Base-by-base conservation (phyloP, 1,140 invertebrate genomes). In the Drosophila serrata region DNA sequence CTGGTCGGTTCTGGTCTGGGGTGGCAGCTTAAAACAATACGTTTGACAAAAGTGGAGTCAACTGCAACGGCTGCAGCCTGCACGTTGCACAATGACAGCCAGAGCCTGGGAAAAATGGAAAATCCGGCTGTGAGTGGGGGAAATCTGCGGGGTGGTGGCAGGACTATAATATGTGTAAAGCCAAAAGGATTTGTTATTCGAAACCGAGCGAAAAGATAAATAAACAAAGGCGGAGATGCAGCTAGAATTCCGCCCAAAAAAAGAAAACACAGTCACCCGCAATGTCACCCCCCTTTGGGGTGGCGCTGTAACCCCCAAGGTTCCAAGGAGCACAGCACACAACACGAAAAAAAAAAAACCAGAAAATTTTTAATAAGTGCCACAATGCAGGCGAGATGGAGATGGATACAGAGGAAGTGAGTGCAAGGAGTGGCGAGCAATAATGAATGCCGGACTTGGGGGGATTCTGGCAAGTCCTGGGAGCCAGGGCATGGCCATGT, bases 161-260 rank as follows among this genome's bases (percentile, higher is more conserved):
- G 40, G 79, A 77, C 77, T 72, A 91, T 91, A 91, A 91, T 91
- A 91, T 91, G 87, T 91, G 87, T 91, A 91, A 91, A 91, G 80
- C 88, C 87, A 91, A 91, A 91, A 91, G 82, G 87, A 91, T 91
- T 91, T 91, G 87, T 91, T 91, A 87, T 87, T 91, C 78, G 82
- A 91, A 91, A 87, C 87, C 82, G 76, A 91, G 88, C 82, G 82
- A 84, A 91, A 82, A 91, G 87, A 91, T 91, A 88, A 91, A 84
- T 87, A 91, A 91, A 91, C 87, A 91, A 91, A 91, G 81, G 80
- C 81, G 74, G 74, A 75, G 51, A 53, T 24, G 49, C 49, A 29
- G 49, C 49, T 53, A 31, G 48, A 27, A 46, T 8, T 7, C 24
- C 45, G 8, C 45, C 45, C 13, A 40, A 40, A 40, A 17, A 39